Percentiles rank a stretch among this genome's conserved stretches.
Evolutionary conservation across 1,140 invertebrate species (phyloP).

Genomic region (Homalodisca vitripennis): DNA sequence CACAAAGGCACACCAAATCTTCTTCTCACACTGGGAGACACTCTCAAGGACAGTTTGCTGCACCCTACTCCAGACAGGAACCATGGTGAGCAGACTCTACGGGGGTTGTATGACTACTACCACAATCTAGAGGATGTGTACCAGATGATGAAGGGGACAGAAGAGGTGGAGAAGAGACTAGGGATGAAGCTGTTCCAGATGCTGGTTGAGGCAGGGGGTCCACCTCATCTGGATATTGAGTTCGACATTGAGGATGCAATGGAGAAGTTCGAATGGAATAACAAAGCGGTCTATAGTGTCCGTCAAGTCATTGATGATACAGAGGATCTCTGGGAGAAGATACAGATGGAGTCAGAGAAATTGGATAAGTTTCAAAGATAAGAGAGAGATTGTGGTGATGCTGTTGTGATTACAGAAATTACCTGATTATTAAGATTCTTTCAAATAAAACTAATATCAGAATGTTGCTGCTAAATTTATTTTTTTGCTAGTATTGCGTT

Average conservation of each 20-base stretch:
- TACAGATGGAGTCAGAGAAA: background rate
- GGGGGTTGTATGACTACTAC: background rate
- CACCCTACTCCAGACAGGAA: background rate
- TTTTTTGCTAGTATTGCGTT: too few relatives aligned
- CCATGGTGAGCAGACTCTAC: background rate
- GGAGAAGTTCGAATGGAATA: background rate
- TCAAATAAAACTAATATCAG: too few relatives aligned
- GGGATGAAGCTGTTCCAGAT: conserved; percentile 2
- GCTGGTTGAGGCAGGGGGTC: background rate
- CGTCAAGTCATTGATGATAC: background rate
- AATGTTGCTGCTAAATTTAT: too few relatives aligned
- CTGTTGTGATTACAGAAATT: too few relatives aligned
- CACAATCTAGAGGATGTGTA: background rate
- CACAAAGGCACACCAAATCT: conserved; percentile 4
- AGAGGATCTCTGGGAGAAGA: background rate
- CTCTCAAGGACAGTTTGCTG: background rate
- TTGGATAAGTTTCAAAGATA: too few relatives aligned
- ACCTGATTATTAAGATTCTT: too few relatives aligned
- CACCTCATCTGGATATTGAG: background rate
- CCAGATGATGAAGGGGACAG: background rate
- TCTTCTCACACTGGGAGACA: background rate
- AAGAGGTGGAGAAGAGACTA: background rate
- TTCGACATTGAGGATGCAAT: conserved; percentile 8
- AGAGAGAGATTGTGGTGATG: too few relatives aligned
- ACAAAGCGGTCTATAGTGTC: background rate